A percentile compares a stretch with the other conserved stretches of the same genome.
phyloP scores from a whole-genome alignment of 2,113 vertebrate species.

The Clarias batrachus region DNA sequence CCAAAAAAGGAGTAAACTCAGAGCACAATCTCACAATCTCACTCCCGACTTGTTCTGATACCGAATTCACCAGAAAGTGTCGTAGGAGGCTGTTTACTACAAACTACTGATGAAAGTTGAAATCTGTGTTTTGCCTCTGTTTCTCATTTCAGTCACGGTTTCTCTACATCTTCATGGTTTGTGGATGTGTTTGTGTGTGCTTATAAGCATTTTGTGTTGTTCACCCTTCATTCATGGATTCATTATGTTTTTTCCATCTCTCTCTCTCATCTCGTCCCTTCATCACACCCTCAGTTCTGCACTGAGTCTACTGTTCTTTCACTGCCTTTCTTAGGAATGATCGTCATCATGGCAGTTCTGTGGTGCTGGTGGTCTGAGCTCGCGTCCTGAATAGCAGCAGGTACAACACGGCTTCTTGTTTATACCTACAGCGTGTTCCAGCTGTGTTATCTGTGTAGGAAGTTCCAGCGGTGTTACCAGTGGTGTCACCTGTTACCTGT shows the following conservation, averaged over 20 bases:
- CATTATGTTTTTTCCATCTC: slow-evolving; percentile 58
- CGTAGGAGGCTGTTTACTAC: background rate
- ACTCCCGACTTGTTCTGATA: background rate
- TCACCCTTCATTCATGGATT: slow-evolving; percentile 32
- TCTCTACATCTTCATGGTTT: background rate
- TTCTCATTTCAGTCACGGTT: slow-evolving; percentile 36
- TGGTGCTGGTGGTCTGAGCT: slow-evolving; percentile 92
- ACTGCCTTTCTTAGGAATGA: slow-evolving; percentile 88
- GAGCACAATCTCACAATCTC: background rate
- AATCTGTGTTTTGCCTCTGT: slow-evolving; percentile 16
- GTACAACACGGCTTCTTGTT: slow-evolving; percentile 69
- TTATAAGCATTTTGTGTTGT: slow-evolving; percentile 25
- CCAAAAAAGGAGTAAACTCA: background rate
- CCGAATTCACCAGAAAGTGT: background rate
- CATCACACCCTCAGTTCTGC: slow-evolving; percentile 65
- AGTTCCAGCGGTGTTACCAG: too few relatives aligned
- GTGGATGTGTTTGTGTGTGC: background rate
- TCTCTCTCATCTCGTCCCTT: slow-evolving; percentile 47
- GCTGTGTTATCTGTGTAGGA: background rate
- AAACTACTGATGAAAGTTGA: background rate
- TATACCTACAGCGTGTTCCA: background rate
- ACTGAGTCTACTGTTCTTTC: slow-evolving; percentile 81
- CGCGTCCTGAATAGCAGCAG: slow-evolving; percentile 79
- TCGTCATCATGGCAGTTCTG: slow-evolving; percentile 87
- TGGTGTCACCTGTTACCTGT: too few relatives aligned